Evolutionary conservation across 2,797 vertebrate species (phyloP), one percentile per base, ranked within the genome.

Genomic region (Esox masquinongy): DNA sequence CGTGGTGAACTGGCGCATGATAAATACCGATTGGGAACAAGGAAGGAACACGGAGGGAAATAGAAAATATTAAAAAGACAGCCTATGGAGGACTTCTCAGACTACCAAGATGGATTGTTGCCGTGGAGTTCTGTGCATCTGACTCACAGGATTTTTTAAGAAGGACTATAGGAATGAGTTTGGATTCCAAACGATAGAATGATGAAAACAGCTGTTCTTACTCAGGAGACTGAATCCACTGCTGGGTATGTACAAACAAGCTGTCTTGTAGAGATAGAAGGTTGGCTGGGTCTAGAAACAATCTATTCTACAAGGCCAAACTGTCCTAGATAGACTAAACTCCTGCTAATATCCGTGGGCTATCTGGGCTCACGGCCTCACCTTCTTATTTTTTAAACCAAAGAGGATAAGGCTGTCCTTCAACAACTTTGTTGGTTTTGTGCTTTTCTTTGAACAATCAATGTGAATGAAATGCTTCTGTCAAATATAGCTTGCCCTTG

Each of bases 131-230:
- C 39, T 31, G 8, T 61, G 22, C 11, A 17, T 7, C 17, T 26
- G 26, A 12, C n/a, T 47, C 15, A 14, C 29, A 24, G 3, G 16
- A 11, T 47, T 22, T 26, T 17, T 61, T 19, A 15, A 29, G 26
- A 53, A 61, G 49, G 19, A 26, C 2, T 59, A 24, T 14, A 36
- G 8, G 51, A 39, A 26, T 5, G 17, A 43, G 17, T 69, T 16
- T 56, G 68, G 34, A 43, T 24, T 61, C 14, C 2, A n/a, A 51
- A 31, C 64, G 50, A 67, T 11, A 26, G 51, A 29, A 70, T 59
- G 50, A 36, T 51, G 43, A 70, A 29, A 75, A 43, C 53, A 47
- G 72, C 39, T 74, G 34, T 61, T 66, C 72, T 64, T 15, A 49
- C 68, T 36, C 51, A 53, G 51, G 49, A 22, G 49, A 31, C 71